Conservation (phyloP, 1,140 invertebrate species). For the Campoletis sonorensis region DNA sequence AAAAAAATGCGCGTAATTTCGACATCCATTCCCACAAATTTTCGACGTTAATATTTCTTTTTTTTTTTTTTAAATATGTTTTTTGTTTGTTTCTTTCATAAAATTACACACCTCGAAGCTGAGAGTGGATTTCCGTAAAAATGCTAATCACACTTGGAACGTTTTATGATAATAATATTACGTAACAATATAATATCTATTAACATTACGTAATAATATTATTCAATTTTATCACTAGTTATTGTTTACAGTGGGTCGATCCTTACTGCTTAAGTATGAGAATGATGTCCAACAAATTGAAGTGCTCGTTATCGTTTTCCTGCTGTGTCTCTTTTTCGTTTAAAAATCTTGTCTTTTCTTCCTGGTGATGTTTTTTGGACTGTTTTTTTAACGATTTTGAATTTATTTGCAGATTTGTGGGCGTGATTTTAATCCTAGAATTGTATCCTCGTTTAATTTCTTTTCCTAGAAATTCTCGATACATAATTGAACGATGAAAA, state of each 20-base stretch:
- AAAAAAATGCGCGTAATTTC: constrained; percentile 3
- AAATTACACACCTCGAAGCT: constrained; percentile 35
- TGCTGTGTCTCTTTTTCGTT: not conserved
- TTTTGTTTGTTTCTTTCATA: constrained; percentile 38
- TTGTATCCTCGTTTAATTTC: not conserved
- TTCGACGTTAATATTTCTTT: not conserved
- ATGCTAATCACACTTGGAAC: constrained; percentile 61
- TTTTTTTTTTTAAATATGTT: not conserved
- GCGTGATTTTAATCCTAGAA: not conserved
- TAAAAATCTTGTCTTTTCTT: not conserved
- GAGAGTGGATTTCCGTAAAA: constrained; percentile 61
- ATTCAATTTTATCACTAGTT: constrained; percentile 63
- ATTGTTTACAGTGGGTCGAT: constrained; percentile 62
- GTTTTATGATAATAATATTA: constrained; percentile 57
- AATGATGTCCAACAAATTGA: constrained; percentile 59
- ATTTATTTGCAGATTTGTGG: not conserved
- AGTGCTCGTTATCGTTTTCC: constrained; percentile 40
- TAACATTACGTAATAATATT: constrained; percentile 63
- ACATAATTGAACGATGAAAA: not conserved
- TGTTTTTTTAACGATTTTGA: no score
- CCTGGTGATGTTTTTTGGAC: no score
- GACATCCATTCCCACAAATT: not conserved
- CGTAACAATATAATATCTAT: constrained; percentile 58
- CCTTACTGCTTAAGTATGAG: constrained; percentile 59
- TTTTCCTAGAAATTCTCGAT: no score